Conservation (phyloP, 2,888 invertebrate species). For the Epistrophella euchroma region DNA sequence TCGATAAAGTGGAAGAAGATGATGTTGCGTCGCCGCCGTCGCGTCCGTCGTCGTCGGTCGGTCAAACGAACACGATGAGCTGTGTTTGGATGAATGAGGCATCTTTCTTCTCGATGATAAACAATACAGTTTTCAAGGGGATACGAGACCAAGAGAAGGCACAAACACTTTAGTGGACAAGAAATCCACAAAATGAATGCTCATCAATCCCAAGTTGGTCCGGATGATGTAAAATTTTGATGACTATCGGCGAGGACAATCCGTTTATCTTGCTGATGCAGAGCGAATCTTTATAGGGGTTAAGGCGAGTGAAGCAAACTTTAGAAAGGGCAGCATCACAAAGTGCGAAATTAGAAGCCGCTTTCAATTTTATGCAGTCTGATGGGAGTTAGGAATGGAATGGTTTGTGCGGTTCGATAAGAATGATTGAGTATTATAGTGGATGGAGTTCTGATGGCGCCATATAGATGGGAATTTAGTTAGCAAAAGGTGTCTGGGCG, state of each 20-base stretch:
- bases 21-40: constrained; percentile 20
- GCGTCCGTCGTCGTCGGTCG: neutral
- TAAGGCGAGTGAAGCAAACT: neutral
- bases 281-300: neutral
- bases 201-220: constrained; percentile 61
- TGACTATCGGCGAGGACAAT: constrained; percentile 69
- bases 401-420: constrained; percentile 13
- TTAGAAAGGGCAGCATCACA: constrained; percentile 37
- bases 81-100: constrained; percentile 38
- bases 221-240: constrained; percentile 69
- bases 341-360: constrained; percentile 57
- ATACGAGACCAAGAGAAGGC: neutral
- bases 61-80: constrained; percentile 18
- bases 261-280: constrained; percentile 63
- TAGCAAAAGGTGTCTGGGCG: constrained; percentile 44
- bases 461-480: constrained; percentile 23
- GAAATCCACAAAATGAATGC: constrained; percentile 45
- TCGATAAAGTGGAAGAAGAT: constrained; percentile 73
- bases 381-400: constrained; percentile 3
- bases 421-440: constrained; percentile 18
- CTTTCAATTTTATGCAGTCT: constrained; percentile 34
- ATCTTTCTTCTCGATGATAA: constrained; percentile 36
- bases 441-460: constrained; percentile 62
- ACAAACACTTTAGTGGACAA: constrained; percentile 19
- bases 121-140: constrained; percentile 16